phyloP scores from a whole-genome alignment of 1,140 invertebrate species.

The Drosophila tropicalis region DNA sequence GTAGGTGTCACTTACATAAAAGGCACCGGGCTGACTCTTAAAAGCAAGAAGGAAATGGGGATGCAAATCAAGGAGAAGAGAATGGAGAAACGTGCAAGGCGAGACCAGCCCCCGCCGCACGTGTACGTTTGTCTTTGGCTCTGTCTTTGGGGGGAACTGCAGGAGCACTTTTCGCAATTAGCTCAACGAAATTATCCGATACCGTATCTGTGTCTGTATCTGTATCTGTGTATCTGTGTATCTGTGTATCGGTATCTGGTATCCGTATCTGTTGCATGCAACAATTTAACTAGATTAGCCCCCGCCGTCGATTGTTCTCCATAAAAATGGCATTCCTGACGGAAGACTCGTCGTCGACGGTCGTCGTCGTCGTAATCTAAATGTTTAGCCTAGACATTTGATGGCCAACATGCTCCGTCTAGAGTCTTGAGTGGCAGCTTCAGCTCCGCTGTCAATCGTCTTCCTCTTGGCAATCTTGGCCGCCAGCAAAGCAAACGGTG shows the following conservation, averaged over 20 bases:
- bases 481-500: constrained; percentile 65
- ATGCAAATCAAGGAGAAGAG: constrained; percentile 21
- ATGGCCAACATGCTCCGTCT: constrained; percentile 77
- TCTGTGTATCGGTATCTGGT: constrained; percentile 30
- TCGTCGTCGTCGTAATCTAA: constrained; percentile 67
- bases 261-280: constrained; percentile 69
- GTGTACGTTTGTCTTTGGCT: constrained; percentile 72
- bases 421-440: constrained; percentile 66
- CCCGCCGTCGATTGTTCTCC: constrained; percentile 71
- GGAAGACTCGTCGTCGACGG: constrained; percentile 62
- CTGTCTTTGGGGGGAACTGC: constrained; percentile 45
- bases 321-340: constrained; percentile 80
- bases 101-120: constrained; percentile 57
- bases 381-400: constrained; percentile 76
- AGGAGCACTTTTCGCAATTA: constrained; percentile 79
- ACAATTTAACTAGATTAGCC: constrained; percentile 78
- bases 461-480: constrained; percentile 32
- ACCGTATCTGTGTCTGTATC: constrained; percentile 46
- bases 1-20: constrained; percentile 73
- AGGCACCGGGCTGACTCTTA: constrained; percentile 31
- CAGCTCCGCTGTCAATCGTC: constrained; percentile 70
- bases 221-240: constrained; percentile 31
- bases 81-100: neutral
- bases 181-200: constrained; percentile 66
- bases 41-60: neutral